phyloP scores from a whole-genome alignment of 2,113 vertebrate genomes.

The Meriones unguiculatus region DNA sequence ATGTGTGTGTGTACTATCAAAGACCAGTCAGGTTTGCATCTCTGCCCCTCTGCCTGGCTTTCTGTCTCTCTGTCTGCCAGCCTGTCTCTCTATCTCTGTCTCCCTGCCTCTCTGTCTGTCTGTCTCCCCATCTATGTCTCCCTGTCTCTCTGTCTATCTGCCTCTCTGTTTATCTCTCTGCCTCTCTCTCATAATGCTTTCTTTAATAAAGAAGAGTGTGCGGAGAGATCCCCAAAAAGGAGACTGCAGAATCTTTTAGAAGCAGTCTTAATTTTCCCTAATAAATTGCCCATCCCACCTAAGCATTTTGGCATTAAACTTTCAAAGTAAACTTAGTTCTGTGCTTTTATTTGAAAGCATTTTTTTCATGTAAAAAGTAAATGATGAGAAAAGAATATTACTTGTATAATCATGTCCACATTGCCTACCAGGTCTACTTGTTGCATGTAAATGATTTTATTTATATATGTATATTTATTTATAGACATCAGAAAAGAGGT shows the following conservation, averaged over 20 bases:
- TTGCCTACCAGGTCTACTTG: neutral
- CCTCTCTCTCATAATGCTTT: neutral
- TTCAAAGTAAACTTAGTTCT: conserved; percentile 44
- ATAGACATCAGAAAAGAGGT: neutral
- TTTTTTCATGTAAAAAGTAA: conserved; percentile 20
- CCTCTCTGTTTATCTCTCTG: neutral
- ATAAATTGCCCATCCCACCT: neutral
- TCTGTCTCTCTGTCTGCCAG: neutral
- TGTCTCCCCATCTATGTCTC: no score
- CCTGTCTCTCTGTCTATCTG: neutral
- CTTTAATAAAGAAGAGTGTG: neutral
- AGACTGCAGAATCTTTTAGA: neutral
- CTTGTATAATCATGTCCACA: neutral
- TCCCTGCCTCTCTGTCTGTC: neutral
- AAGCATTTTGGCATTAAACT: conserved; percentile 4
- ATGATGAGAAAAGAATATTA: neutral
- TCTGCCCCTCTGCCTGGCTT: neutral
- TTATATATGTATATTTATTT: conserved; percentile 9
- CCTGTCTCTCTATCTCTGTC: rapidly evolving
- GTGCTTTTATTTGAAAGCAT: conserved; percentile 24
- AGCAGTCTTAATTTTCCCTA: neutral
- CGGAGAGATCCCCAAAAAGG: neutral
- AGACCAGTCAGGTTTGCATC: neutral
- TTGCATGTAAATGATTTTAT: conserved; percentile 27
- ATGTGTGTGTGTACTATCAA: neutral